phyloP scores from a whole-genome alignment of 1,140 invertebrate genomes.

The Atopsyche davidsoni region DNA sequence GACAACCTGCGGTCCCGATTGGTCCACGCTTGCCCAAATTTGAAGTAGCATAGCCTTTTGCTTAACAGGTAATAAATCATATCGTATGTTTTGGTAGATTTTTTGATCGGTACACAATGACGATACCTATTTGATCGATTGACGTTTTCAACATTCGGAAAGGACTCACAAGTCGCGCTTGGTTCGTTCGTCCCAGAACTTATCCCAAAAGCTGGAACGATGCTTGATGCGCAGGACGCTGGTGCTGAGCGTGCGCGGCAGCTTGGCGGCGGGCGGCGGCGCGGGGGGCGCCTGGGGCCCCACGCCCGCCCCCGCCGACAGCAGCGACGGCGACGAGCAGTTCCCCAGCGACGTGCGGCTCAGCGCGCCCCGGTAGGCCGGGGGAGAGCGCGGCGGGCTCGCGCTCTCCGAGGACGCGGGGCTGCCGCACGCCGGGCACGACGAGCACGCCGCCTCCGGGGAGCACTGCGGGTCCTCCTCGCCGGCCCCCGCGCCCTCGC shows the following conservation, averaged over 20 bases:
- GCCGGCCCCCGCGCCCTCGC: not conserved
- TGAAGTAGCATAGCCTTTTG: too few relatives aligned
- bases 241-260: conserved; percentile 71
- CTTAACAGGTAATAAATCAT: too few relatives aligned
- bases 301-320: conserved; percentile 40
- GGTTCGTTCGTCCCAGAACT: conserved; percentile 65
- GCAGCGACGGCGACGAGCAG: conserved; percentile 47
- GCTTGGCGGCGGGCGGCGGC: conserved; percentile 40
- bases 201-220: conserved; percentile 73
- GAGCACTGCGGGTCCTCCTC: not conserved
- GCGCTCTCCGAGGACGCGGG: conserved; percentile 31
- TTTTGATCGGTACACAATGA: not conserved
- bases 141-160: not conserved
- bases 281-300: conserved; percentile 40
- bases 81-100: too few relatives aligned
- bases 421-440: conserved; percentile 17
- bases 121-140: not conserved
- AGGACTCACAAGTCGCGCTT: conserved; percentile 60
- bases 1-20: too few relatives aligned
- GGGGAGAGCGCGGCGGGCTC: conserved; percentile 31
- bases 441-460: conserved; percentile 13
- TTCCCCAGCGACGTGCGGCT: conserved; percentile 36
- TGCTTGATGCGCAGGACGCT: conserved; percentile 69
- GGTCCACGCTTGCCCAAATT: too few relatives aligned
- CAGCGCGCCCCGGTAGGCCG: conserved; percentile 35